Conservation (phyloP, 2,113 vertebrate genomes). For the Aramus guarauna region DNA sequence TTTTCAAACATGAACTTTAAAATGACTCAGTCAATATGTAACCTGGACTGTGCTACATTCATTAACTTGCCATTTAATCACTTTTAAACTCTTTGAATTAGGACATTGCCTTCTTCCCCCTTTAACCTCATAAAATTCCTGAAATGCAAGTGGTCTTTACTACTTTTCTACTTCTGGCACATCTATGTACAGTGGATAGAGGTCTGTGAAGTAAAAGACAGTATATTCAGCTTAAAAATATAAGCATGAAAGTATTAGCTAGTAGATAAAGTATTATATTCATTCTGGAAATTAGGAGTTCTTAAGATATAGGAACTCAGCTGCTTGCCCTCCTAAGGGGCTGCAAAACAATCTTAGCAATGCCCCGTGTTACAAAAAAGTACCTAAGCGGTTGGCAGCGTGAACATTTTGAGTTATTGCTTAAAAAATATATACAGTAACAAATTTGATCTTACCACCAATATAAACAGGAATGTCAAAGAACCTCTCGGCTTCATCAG, state of each 20-base stretch:
- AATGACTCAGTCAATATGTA: neutral
- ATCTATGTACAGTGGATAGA: neutral
- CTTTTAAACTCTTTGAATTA: neutral
- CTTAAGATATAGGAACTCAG: neutral
- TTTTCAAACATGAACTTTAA: neutral
- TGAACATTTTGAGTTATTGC: neutral
- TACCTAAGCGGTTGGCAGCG: fast-evolving
- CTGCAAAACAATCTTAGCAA: neutral
- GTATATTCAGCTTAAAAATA: neutral
- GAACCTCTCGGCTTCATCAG: neutral
- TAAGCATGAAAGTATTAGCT: neutral
- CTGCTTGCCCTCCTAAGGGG: neutral
- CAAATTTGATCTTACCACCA: neutral
- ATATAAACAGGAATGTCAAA: neutral
- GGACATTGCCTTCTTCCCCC: neutral
- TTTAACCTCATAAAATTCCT: neutral
- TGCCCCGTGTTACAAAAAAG: neutral
- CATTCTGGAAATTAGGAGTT: neutral
- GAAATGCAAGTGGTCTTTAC: neutral
- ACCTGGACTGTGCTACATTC: neutral
- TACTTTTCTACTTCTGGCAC: neutral
- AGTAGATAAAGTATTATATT: neutral
- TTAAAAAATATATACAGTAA: neutral
- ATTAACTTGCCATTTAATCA: neutral
- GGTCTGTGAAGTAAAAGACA: neutral